Evolutionary conservation across 2,797 vertebrate genomes (phyloP).

Genomic region (Nannoperca australis): DNA sequence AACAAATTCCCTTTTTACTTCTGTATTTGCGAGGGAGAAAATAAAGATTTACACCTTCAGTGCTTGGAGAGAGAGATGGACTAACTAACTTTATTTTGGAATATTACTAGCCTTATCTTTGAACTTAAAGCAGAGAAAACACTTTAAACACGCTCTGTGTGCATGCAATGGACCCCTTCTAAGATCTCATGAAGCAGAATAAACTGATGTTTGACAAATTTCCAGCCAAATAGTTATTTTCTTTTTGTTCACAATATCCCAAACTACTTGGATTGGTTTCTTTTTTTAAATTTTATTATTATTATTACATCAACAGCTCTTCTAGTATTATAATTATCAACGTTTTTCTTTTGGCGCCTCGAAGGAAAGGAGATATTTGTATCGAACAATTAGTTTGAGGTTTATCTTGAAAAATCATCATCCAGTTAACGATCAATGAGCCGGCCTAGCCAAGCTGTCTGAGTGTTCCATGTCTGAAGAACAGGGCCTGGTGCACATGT

Average conservation of each 20-base stretch:
- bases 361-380: neutral
- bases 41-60: neutral
- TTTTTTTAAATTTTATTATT: neutral
- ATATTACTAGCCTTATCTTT: neutral
- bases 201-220: neutral
- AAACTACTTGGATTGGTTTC: neutral
- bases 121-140: neutral
- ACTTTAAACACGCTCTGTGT: neutral
- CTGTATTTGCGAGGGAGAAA: neutral
- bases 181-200: neutral
- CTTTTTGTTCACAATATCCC: neutral
- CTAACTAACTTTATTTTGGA: too few relatives aligned
- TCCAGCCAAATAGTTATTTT: neutral
- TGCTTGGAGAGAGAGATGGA: too few relatives aligned
- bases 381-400: neutral
- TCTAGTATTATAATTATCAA: too few relatives aligned
- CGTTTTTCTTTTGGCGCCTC: neutral
- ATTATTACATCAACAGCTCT: neutral
- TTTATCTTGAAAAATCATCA: neutral
- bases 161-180: neutral
- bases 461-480: neutral
- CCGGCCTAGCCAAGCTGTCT: too few relatives aligned
- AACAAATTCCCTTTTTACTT: too few relatives aligned
- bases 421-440: neutral
- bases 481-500: neutral